Evolutionary conservation across 2,113 vertebrate genomes (phyloP).

Genomic region (Tricholaema leucomelas): DNA sequence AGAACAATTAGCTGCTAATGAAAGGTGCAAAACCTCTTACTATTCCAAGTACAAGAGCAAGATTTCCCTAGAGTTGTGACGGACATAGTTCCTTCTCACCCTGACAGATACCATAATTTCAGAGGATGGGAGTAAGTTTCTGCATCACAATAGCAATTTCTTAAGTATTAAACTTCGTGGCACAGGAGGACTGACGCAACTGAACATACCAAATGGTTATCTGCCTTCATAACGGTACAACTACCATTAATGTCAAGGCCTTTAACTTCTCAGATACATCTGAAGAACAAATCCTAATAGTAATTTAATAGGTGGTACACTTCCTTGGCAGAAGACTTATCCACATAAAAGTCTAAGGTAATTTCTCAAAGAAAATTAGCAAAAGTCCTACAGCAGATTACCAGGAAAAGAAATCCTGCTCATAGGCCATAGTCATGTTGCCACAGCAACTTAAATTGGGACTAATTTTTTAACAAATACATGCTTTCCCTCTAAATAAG

Average conservation of each 20-base stretch:
- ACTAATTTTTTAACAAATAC: neutral
- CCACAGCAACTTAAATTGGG: neutral
- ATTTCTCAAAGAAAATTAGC: neutral
- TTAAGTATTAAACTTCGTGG: neutral
- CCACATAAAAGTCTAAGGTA: neutral
- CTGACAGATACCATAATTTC: neutral
- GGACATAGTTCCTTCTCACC: neutral
- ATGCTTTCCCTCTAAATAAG: neutral
- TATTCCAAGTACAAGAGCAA: neutral
- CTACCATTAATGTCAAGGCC: neutral
- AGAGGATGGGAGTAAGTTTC: neutral
- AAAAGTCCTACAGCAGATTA: neutral
- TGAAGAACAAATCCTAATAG: neutral
- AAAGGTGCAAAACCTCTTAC: neutral
- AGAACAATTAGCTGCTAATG: neutral
- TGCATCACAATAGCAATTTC: neutral
- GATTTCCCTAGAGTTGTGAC: neutral
- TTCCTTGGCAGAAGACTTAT: neutral
- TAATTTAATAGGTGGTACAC: neutral
- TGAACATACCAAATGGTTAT: neutral
- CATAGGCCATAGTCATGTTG: accelerated
- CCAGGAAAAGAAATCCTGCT: neutral
- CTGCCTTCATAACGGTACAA: neutral
- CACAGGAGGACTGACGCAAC: neutral
- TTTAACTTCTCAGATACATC: neutral